phyloP scores from a whole-genome alignment of 2,113 vertebrate species.

The Mirza zaza region DNA sequence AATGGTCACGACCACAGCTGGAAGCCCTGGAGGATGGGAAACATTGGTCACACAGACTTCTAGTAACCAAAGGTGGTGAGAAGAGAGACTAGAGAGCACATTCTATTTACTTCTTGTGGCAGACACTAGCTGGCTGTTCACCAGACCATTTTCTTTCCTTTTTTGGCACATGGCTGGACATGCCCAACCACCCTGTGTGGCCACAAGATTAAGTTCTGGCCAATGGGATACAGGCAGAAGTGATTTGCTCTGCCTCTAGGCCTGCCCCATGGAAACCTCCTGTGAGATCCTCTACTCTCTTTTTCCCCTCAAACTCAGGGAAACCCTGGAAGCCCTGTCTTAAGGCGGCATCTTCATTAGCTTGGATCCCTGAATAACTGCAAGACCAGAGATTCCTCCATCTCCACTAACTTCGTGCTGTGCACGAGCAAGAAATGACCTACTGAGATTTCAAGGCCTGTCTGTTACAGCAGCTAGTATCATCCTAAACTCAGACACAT shows the following conservation, averaged over 20 bases:
- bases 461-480: neutral
- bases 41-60: constrained; percentile 30
- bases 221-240: neutral
- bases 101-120: neutral
- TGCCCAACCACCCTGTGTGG: neutral
- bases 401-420: neutral
- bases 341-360: neutral
- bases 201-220: neutral
- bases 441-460: neutral
- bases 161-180: neutral
- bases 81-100: neutral
- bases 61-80: neutral
- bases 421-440: neutral
- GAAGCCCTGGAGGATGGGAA: constrained; percentile 87
- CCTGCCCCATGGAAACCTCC: neutral
- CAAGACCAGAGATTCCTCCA: neutral
- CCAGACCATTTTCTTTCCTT: neutral
- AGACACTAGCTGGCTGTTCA: constrained; percentile 14
- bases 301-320: neutral
- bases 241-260: neutral
- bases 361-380: neutral
- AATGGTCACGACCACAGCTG: constrained; percentile 89
- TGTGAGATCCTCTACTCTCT: neutral
- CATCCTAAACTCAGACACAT: neutral
- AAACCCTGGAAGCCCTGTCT: neutral